Base-by-base conservation (phyloP, 1,140 invertebrate genomes). In the Diachasmimorpha longicaudata region DNA sequence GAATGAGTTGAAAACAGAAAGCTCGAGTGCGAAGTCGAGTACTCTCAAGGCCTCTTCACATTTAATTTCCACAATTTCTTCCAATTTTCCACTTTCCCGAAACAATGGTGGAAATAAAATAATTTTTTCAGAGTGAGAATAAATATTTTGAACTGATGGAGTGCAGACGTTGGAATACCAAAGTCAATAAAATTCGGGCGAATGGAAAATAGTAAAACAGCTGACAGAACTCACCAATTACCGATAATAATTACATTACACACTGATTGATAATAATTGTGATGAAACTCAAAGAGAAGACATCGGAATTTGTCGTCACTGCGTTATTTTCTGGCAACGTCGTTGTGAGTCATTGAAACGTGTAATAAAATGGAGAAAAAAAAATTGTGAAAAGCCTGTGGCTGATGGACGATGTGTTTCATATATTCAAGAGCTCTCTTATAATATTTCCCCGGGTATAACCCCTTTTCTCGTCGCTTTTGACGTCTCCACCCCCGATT, bases 401-500 rank as follows among this genome's bases (percentile, higher is more conserved):
- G 39, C 21, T 66, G 72, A 67, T 66, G 36, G 37, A 74, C 16
- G 69, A 44, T 21, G 42, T 66, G 72, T 74, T 74, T 74, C 63
- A 68, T 74, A 74, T 68, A 68, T 74, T 68, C 63, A 58, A 74
- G 72, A n/a, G 63, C 19, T 21, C 42, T 67, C 72, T 74, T 25
- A n/a, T 10, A 31, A 66, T 66, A 25, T 66, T 66, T 66, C 10
- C 25, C 25, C 25, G 11, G 8, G 9, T 25, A 66, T 66, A 66
- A 66, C 21, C 58, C 58, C 23, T 66, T 66, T 14, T 31, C 58
- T 25, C 25, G 14, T 66, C 5, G 58, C 23, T 25, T 66, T 66
- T 66, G 58, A 66, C 58, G 58, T 66, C 46, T 39, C 36, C 55
- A 36, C 16, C 10, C 31, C 55, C 31, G 21, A n/a, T 2, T 67